A percentile compares a stretch with the other conserved stretches of the same genome.
Conservation (phyloP, 1,140 invertebrate genomes). For the Aphidius ervi region DNA sequence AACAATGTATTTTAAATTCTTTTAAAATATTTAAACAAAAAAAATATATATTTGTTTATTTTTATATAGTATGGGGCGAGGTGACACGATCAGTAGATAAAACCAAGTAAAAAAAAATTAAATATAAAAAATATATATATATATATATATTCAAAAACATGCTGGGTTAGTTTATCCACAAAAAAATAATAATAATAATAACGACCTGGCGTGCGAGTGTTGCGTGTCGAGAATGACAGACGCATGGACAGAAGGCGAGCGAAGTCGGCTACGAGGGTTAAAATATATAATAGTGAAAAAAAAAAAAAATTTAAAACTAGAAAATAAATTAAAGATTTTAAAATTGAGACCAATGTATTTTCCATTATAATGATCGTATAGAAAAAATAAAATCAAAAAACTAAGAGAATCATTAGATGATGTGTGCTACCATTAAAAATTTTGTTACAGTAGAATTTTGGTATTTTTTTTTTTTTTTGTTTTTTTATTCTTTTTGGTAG, state of each 20-base stretch:
- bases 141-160: slow-evolving; percentile 15
- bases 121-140: slow-evolving; percentile 23
- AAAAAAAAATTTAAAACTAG: slow-evolving; percentile 11
- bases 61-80: no score
- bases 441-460: neutral
- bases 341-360: no score
- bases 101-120: slow-evolving; percentile 1
- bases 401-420: neutral
- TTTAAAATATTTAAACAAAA: no score
- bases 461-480: no score
- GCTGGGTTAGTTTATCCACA: slow-evolving; percentile 20
- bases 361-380: neutral
- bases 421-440: neutral
- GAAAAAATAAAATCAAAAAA: no score
- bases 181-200: slow-evolving; percentile 39
- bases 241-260: slow-evolving; percentile 44
- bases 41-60: no score
- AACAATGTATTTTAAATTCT: no score
- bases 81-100: neutral
- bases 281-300: slow-evolving; percentile 11
- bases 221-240: slow-evolving; percentile 49
- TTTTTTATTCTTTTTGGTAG: no score
- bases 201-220: slow-evolving; percentile 41
- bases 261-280: slow-evolving; percentile 35
- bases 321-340: slow-evolving; percentile 6